phyloP scores from a whole-genome alignment of 2,113 vertebrate species.

The Diphyllodes magnificus region DNA sequence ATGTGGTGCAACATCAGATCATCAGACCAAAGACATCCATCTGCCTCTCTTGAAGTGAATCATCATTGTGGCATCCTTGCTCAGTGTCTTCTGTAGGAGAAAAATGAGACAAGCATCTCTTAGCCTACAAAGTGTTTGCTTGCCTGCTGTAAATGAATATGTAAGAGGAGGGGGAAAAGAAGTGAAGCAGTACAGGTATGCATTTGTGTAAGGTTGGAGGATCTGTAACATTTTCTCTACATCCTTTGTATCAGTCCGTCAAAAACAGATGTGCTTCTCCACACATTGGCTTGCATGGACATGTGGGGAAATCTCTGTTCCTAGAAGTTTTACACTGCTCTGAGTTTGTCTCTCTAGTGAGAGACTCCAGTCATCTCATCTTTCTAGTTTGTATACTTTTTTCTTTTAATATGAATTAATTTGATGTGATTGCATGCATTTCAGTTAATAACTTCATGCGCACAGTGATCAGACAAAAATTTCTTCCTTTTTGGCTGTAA shows the following conservation, averaged over 20 bases:
- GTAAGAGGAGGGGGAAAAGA: not conserved
- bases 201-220: not conserved
- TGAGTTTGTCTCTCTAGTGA: not conserved
- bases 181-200: not conserved
- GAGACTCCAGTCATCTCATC: not conserved
- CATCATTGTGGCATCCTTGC: not conserved
- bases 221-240: not conserved
- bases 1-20: slow-evolving; percentile 40
- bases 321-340: not conserved
- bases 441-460: not conserved
- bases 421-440: not conserved
- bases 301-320: not conserved
- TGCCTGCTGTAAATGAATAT: not conserved
- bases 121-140: not conserved
- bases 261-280: not conserved
- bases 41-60: slow-evolving; percentile 32
- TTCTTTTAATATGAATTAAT: not conserved
- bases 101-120: not conserved
- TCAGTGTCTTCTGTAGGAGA: not conserved
- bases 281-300: not conserved
- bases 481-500: not conserved
- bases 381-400: not conserved
- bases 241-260: not conserved
- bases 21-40: slow-evolving; percentile 44
- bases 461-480: not conserved